phyloP scores from a whole-genome alignment of 2,113 vertebrate genomes.

The Corythaixoides concolor region DNA sequence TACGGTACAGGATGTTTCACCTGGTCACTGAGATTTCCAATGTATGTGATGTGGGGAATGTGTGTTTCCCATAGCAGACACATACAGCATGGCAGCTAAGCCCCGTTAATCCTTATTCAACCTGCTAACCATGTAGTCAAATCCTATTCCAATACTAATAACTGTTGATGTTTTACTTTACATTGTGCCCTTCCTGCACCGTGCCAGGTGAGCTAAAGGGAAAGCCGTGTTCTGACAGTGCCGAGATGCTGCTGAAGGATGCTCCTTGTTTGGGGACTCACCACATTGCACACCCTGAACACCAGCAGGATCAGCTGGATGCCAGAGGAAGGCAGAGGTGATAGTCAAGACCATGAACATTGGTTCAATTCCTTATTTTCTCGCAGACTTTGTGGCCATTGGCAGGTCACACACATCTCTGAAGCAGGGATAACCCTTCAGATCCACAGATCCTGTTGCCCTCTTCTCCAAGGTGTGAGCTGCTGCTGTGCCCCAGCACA shows the following conservation, averaged over 20 bases:
- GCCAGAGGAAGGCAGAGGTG: background rate
- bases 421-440: background rate
- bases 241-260: background rate
- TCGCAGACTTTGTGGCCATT: background rate
- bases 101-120: background rate
- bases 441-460: background rate
- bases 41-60: background rate
- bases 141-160: background rate
- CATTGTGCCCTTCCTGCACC: background rate
- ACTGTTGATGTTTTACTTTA: background rate
- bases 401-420: background rate
- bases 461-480: background rate
- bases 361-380: background rate
- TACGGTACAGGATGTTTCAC: background rate
- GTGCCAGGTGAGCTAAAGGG: background rate
- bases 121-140: background rate
- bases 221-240: background rate
- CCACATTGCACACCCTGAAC: accelerated
- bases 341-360: background rate
- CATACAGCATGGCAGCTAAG: background rate
- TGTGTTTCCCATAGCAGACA: background rate
- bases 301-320: background rate
- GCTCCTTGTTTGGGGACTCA: background rate
- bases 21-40: background rate
- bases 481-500: accelerated